Percentiles rank a stretch among this genome's conserved stretches.
These are phyloP conservation scores for Orchesella flavescens DNA, from an alignment of 2,888 invertebrate species.

Conservation along the genomic window DNA sequence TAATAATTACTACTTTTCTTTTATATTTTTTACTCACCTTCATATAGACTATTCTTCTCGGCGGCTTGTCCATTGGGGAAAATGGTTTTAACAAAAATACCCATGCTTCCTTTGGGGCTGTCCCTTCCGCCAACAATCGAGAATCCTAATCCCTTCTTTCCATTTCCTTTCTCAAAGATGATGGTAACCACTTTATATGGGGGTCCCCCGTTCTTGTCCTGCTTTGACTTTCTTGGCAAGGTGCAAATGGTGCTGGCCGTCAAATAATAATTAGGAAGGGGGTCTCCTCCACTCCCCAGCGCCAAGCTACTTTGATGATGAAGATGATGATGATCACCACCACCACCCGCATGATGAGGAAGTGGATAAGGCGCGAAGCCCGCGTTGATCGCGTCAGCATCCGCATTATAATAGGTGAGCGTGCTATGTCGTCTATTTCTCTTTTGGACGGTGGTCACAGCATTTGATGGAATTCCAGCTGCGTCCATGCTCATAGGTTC, in stretches of 20 bases:
- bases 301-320: not conserved
- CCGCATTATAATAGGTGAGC: constrained; percentile 69
- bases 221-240: constrained; percentile 68
- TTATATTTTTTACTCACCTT: constrained; percentile 79
- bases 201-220: constrained; percentile 14
- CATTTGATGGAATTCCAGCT: not conserved
- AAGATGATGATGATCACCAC: not conserved
- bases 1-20: not conserved
- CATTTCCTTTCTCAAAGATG: constrained; percentile 82
- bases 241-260: constrained; percentile 70
- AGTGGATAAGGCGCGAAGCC: constrained; percentile 53
- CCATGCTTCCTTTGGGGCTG: constrained; percentile 89
- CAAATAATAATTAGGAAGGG: constrained; percentile 68
- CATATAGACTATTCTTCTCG: constrained; percentile 86
- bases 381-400: constrained; percentile 69
- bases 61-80: constrained; percentile 90
- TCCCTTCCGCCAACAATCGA: constrained; percentile 87
- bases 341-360: constrained; percentile 25
- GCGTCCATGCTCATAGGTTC: constrained; percentile 44
- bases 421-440: constrained; percentile 68
- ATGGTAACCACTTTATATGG: constrained; percentile 69
- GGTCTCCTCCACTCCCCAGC: not conserved
- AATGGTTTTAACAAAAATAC: constrained; percentile 91
- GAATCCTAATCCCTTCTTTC: constrained; percentile 89
- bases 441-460: not conserved